Conservation (phyloP, 2,113 vertebrate genomes). For the Daubentonia madagascariensis region DNA sequence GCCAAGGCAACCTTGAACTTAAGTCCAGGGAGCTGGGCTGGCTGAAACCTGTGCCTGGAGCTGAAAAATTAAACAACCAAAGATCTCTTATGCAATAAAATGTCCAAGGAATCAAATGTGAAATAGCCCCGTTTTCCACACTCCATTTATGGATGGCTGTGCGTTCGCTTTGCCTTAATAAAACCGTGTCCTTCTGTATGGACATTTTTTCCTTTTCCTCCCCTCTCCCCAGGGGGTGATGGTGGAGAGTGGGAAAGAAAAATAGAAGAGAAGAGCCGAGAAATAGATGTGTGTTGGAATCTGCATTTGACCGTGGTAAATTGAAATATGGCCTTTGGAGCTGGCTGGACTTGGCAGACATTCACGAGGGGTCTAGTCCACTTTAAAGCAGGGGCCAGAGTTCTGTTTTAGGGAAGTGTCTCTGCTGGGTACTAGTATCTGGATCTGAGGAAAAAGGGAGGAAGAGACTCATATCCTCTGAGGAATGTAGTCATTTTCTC, state of each 20-base stretch:
- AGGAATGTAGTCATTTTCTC: neutral
- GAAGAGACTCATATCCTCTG: neutral
- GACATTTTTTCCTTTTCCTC: neutral
- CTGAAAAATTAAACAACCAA: constrained; percentile 51
- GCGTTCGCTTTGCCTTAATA: neutral
- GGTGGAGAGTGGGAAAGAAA: neutral
- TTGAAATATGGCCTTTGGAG: neutral
- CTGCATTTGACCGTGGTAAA: neutral
- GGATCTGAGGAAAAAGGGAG: neutral
- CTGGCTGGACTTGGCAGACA: neutral
- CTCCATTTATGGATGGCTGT: neutral
- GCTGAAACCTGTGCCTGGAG: constrained; percentile 66
- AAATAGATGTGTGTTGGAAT: neutral
- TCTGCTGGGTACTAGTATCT: neutral
- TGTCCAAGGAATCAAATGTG: neutral
- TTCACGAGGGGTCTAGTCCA: neutral
- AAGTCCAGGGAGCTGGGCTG: neutral
- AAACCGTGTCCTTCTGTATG: neutral
- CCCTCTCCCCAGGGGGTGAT: neutral
- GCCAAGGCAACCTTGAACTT: constrained; percentile 65
- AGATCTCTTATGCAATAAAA: neutral
- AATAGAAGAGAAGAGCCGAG: neutral
- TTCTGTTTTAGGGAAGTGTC: neutral
- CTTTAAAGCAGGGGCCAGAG: neutral
- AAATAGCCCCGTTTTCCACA: neutral